Base-by-base conservation (phyloP, 2,888 invertebrate species). In the Hoplodrina ambigua region DNA sequence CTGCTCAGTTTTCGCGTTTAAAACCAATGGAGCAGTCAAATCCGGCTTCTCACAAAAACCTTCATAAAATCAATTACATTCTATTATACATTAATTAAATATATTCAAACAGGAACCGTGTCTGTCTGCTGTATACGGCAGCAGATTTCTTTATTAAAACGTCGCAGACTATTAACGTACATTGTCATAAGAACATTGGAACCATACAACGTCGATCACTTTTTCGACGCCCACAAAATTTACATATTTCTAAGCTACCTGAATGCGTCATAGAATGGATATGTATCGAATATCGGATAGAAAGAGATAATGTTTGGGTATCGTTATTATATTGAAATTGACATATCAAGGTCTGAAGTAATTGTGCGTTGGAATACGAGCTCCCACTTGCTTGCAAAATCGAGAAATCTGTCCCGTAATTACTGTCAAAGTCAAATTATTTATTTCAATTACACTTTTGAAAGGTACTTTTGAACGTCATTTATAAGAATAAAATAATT, bases 101-200 rank as follows among this genome's bases (percentile, higher is more conserved):
- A 75, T 83, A 86, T 86, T 83, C 85, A 85, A 87, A 62, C 85
- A 89, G 89, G 89, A 89, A 89, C 80, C 68, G 75, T 78, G 57
- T 75, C 72, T 65, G 37, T 74, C 75, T 53, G 44, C 61, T 72
- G 71, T 79, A 80, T 79, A 82, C 76, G 84, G 82, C 82, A 83
- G 82, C 83, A 74, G 64, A 76, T 82, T 82, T 86, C 76, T 85
- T 82, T 77, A 71, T 71, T 70, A 72, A 75, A 80, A 80, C 85
- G 82, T 84, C 85, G 85, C 69, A 73, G 69, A 80, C 72, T 59
- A 75, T 82, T 71, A 58, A 50, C 44, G 67, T 74, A 71, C 70
- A 74, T 74, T 76, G 64, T 72, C 75, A 75, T 69, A 69, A 63
- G 53, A 63, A 30, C 63, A 77, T 41, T 67, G 46, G 41, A 66